Evolutionary conservation across 2,888 invertebrate genomes (phyloP).

Genomic region (Griposia aprilina): DNA sequence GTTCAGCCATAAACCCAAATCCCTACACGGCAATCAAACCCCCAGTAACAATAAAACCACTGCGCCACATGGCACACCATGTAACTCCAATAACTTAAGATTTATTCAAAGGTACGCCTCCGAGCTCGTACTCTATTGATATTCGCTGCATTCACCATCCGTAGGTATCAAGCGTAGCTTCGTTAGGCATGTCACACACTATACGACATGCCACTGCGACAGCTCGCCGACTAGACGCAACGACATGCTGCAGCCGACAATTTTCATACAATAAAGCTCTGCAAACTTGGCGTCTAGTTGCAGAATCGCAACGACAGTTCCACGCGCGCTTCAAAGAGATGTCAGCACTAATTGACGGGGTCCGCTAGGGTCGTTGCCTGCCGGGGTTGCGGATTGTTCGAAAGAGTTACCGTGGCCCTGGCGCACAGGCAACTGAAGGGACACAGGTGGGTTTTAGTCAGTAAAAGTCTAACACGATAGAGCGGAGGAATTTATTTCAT

Average conservation of each 20-base stretch:
- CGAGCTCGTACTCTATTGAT: conserved; percentile 16
- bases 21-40: conserved; percentile 33
- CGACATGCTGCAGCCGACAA: background rate
- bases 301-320: background rate
- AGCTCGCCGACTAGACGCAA: background rate
- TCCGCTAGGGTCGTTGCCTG: no score
- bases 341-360: no score
- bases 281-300: background rate
- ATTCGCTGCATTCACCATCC: conserved; percentile 8
- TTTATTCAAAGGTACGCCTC: conserved; percentile 26
- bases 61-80: conserved; percentile 13
- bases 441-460: no score
- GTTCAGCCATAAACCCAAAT: conserved; percentile 20
- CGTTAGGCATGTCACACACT: background rate
- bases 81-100: conserved; percentile 22
- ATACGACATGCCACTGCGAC: background rate
- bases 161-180: background rate
- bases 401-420: no score
- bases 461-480: no score
- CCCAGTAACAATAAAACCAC: conserved; percentile 36
- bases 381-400: no score
- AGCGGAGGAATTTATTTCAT: no score
- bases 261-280: background rate
- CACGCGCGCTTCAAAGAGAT: no score
- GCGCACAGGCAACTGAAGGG: no score